Base-by-base conservation (phyloP, 2,888 invertebrate genomes). In the Epistrophe eligans region DNA sequence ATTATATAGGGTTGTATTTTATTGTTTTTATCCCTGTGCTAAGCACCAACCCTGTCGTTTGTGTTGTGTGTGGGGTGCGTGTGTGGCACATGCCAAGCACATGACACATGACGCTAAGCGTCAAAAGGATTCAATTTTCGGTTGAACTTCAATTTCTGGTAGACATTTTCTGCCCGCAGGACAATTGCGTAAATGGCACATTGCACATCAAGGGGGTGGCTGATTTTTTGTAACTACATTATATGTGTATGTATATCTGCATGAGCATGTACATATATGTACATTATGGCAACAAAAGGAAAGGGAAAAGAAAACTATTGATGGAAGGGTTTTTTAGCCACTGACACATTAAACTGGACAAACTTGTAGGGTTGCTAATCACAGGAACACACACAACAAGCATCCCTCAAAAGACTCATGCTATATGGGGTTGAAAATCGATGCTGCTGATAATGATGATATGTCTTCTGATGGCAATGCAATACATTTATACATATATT, bases 1-100 rank as follows among this genome's bases (percentile, higher is more conserved):
- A 84, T n/a, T n/a, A 83, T 55, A n/a, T n/a, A 84, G 77, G 84
- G 88, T 77, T 87, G 84, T 52, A 74, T 77, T 84, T 83, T 83
- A 83, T 76, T 83, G 32, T 77, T 79, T 70, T 84, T 66, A 15
- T 77, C 32, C 60, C 38, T 40, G 1, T 35, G 5, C n/a, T 58
- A 60, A 79, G 82, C 74, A 83, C 55, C 87, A 87, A 83, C 83
- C 83, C 87, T 83, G 67, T 55, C 28, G 24, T 15, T 55, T 28
- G 15, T 55, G 32, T 76, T 50, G 45, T 80, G 17, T 64, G 52
- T 84, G 82, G 83, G 87, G 87, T 79, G 83, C 73, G 84, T 80
- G 52, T 72, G 28, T 62, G 79, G 84, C 88, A 84, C 88, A 88
- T 88, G 84, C 84, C 84, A 77, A 10, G 45, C 84, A 88, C 79